Evolutionary conservation across 2,888 invertebrate species (phyloP).

Genomic region (Drosophila koepferae): DNA sequence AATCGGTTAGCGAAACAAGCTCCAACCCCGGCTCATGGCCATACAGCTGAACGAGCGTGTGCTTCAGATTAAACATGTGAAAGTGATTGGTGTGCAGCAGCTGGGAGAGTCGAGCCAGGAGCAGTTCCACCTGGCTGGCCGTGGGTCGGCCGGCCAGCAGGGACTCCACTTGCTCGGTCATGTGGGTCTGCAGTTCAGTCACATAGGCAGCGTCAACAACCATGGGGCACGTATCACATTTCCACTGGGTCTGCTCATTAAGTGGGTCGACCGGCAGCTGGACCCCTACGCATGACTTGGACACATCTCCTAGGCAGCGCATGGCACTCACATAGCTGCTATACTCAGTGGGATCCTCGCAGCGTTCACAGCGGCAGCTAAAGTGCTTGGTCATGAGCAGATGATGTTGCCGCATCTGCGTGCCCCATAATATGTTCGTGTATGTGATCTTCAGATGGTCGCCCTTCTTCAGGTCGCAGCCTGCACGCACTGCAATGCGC

Average conservation of each 20-base stretch:
- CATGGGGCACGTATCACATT: conserved; percentile 90
- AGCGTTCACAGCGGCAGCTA: conserved; percentile 90
- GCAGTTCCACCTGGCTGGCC: conserved; percentile 87
- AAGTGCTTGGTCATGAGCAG: conserved; percentile 92
- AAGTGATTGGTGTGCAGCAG: conserved; percentile 94
- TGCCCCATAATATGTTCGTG: conserved; percentile 95
- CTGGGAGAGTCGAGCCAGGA: conserved; percentile 89
- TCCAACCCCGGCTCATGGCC: conserved; percentile 89
- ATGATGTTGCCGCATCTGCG: conserved; percentile 92
- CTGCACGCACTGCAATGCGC: conserved; percentile 89
- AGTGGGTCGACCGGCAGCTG: conserved; percentile 90
- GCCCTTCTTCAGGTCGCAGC: conserved; percentile 89
- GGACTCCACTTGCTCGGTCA: conserved; percentile 91
- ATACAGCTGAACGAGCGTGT: conserved; percentile 92
- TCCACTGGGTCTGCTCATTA: conserved; percentile 90
- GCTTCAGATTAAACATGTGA: conserved; percentile 92
- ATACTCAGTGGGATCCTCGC: conserved; percentile 92
- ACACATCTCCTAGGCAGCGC: conserved; percentile 86
- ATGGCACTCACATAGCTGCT: conserved; percentile 88
- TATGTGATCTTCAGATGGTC: conserved; percentile 93
- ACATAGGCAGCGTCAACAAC: conserved; percentile 87
- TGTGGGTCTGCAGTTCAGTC: conserved; percentile 88
- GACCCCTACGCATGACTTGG: conserved; percentile 87
- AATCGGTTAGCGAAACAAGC: conserved; percentile 86
- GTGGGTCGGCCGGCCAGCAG: conserved; percentile 86